Evolutionary conservation across 2,113 vertebrate species (phyloP).

Genomic region (Pseudolaguvia tuberculata): DNA sequence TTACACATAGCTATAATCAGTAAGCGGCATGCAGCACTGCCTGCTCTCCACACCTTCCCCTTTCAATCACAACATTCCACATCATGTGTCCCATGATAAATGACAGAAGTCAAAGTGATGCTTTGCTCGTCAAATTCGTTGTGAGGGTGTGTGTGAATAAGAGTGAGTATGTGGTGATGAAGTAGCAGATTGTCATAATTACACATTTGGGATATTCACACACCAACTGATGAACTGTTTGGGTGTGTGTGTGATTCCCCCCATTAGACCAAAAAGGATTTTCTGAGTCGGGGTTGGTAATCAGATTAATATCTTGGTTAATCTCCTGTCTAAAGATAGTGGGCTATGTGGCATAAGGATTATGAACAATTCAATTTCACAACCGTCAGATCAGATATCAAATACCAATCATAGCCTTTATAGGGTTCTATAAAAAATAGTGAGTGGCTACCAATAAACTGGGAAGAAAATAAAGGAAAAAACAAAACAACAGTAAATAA

Average conservation of each 20-base stretch:
- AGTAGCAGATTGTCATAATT: constrained; percentile 38
- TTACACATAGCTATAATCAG: constrained; percentile 32
- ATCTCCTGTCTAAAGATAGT: neutral
- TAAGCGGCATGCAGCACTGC: neutral
- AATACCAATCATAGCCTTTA: neutral
- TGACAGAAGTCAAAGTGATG: constrained; percentile 33
- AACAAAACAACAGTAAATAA: too few relatives aligned
- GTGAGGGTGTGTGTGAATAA: constrained; percentile 9
- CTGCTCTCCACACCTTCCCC: constrained; percentile 19
- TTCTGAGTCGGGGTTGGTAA: neutral
- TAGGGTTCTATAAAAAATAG: neutral
- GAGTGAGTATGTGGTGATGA: constrained; percentile 15
- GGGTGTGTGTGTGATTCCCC: neutral
- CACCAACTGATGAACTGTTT: constrained; percentile 31
- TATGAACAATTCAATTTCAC: neutral
- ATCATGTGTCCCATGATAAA: constrained; percentile 30
- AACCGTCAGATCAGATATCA: neutral
- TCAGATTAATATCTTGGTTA: neutral
- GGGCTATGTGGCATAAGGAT: neutral
- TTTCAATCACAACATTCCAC: constrained; percentile 36
- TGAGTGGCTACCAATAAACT: too few relatives aligned
- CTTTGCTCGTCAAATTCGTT: constrained; percentile 10
- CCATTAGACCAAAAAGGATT: neutral
- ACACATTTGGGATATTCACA: constrained; percentile 35
- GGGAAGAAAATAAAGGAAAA: too few relatives aligned